phyloP scores from a whole-genome alignment of 2,888 invertebrate genomes.

The Synanthedon andrenaeformis region DNA sequence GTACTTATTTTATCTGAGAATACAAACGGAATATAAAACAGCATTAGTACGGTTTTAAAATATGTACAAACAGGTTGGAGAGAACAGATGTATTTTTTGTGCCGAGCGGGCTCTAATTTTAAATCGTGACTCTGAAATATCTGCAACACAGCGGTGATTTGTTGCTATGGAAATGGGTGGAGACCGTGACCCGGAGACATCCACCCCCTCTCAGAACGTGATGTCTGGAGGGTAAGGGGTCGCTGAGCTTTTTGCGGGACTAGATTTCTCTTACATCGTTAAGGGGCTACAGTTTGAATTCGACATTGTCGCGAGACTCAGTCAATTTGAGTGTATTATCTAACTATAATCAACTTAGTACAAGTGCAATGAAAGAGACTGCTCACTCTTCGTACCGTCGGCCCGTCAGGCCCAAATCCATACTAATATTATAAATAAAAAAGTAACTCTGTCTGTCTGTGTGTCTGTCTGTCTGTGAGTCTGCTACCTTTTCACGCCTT shows the following conservation, averaged over 20 bases:
- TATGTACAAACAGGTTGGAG: background rate
- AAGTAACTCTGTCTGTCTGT: no score
- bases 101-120: slow-evolving; percentile 15
- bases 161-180: slow-evolving; percentile 15
- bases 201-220: slow-evolving; percentile 18
- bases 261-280: slow-evolving; percentile 24
- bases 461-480: no score
- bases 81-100: background rate
- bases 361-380: no score
- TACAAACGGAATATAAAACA: background rate
- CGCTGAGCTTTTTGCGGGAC: slow-evolving; percentile 22
- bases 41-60: background rate
- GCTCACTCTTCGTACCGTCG: no score
- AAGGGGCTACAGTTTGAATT: slow-evolving; percentile 14
- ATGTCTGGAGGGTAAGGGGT: slow-evolving; percentile 36
- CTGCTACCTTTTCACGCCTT: no score
- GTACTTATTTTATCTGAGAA: background rate
- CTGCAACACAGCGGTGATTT: slow-evolving; percentile 24
- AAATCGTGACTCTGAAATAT: slow-evolving; percentile 24
- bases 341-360: no score
- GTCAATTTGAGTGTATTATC: no score
- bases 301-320: background rate
- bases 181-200: slow-evolving; percentile 4
- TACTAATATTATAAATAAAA: no score
- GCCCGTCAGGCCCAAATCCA: no score